These are phyloP conservation scores for Tenualosa thibaudeaui DNA, from an alignment of 2,797 vertebrate species.

Conservation along the genomic window DNA sequence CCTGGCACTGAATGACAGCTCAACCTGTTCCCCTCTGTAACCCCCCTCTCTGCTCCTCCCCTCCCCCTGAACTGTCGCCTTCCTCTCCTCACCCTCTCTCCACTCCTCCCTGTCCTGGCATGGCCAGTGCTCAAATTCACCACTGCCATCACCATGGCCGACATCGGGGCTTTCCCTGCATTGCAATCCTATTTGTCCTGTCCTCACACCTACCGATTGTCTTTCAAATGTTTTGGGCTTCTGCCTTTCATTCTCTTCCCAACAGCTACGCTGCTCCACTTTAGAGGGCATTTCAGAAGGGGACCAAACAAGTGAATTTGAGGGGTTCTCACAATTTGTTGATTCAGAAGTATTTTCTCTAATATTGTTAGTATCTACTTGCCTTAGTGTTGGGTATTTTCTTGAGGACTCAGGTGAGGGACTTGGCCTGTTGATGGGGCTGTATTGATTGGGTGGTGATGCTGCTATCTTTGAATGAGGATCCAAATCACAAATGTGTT, in stretches of 20 bases:
- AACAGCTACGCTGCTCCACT: constrained; percentile 53
- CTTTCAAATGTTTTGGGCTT: constrained; percentile 52
- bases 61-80: constrained; percentile 65
- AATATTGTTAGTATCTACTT: constrained; percentile 52
- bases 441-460: background rate
- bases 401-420: constrained; percentile 44
- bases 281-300: constrained; percentile 6
- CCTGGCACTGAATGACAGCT: constrained; percentile 86
- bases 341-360: constrained; percentile 60
- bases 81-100: constrained; percentile 68
- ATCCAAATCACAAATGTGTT: background rate
- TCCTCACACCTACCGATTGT: constrained; percentile 52
- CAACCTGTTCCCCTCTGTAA: constrained; percentile 85
- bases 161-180: constrained; percentile 67
- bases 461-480: background rate
- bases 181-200: constrained; percentile 45
- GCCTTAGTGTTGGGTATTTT: constrained; percentile 47
- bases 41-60: constrained; percentile 65
- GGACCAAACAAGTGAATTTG: background rate
- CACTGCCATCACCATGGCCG: constrained; percentile 54
- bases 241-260: constrained; percentile 55
- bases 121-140: constrained; percentile 62
- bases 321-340: constrained; percentile 21
- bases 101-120: constrained; percentile 59
- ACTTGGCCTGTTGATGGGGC: constrained; percentile 46